Percentiles rank a stretch among this genome's conserved stretches.
Conservation (phyloP, 2,888 invertebrate genomes). For the Tuta absoluta region DNA sequence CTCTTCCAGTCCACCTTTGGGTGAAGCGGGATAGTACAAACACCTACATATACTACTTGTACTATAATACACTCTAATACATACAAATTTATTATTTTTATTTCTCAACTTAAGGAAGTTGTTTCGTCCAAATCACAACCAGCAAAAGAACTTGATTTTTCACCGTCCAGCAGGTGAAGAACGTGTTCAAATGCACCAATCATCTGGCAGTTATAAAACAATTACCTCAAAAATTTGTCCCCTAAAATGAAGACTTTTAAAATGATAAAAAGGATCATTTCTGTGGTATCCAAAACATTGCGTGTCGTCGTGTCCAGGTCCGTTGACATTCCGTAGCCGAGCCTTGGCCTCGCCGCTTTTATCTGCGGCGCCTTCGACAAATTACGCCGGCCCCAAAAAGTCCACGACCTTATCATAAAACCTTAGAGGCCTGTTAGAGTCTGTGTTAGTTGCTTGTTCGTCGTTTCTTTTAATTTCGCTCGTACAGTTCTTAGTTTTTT, state of each 20-base stretch:
- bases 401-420: constrained; percentile 70
- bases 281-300: constrained; percentile 35
- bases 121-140: background rate
- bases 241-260: constrained; percentile 19
- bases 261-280: constrained; percentile 28
- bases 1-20: too few relatives aligned
- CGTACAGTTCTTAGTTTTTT: constrained; percentile 61
- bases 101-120: background rate
- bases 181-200: constrained; percentile 15
- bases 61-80: too few relatives aligned
- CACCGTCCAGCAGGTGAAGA: constrained; percentile 1
- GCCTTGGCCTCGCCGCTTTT: constrained; percentile 65
- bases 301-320: constrained; percentile 50
- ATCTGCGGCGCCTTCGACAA: constrained; percentile 80
- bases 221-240: constrained; percentile 18
- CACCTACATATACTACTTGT: too few relatives aligned
- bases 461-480: constrained; percentile 77
- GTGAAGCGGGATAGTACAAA: too few relatives aligned
- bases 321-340: constrained; percentile 64
- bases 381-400: constrained; percentile 76
- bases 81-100: too few relatives aligned
- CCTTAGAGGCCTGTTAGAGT: constrained; percentile 67
- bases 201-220: constrained; percentile 16
- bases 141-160: background rate
- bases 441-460: constrained; percentile 74